Evolutionary conservation across 2,888 invertebrate species (phyloP).

Genomic region (Clanis bilineata): DNA sequence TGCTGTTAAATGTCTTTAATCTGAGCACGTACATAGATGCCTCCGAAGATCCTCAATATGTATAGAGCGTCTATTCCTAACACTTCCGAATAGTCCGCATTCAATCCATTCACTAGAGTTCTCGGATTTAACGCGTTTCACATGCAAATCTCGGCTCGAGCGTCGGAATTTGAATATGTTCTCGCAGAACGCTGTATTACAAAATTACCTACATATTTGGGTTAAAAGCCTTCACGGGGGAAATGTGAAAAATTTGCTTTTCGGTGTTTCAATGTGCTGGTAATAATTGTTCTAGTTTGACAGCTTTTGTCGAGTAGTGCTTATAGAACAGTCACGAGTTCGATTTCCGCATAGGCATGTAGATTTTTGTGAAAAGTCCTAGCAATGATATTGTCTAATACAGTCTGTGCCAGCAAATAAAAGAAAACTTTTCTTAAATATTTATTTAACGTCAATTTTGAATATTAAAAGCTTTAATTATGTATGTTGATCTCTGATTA

Average conservation of each 20-base stretch:
- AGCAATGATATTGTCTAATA: no score
- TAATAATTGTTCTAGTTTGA: background rate
- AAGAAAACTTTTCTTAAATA: no score
- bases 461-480: no score
- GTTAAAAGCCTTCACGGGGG: background rate
- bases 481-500: no score
- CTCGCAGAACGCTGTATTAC: background rate
- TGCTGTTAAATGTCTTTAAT: no score
- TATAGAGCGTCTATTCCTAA: background rate
- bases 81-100: background rate
- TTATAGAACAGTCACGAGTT: background rate
- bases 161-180: background rate
- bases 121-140: background rate
- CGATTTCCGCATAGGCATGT: no score
- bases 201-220: constrained; percentile 6
- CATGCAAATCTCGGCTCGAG: background rate
- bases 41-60: no score
- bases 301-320: no score
- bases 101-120: background rate
- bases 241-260: background rate
- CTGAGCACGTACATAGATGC: no score
- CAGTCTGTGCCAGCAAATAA: no score
- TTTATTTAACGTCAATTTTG: no score
- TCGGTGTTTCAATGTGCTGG: background rate
- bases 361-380: no score